phyloP scores from a whole-genome alignment of 1,140 invertebrate species.

The Leguminivora glycinivorella region DNA sequence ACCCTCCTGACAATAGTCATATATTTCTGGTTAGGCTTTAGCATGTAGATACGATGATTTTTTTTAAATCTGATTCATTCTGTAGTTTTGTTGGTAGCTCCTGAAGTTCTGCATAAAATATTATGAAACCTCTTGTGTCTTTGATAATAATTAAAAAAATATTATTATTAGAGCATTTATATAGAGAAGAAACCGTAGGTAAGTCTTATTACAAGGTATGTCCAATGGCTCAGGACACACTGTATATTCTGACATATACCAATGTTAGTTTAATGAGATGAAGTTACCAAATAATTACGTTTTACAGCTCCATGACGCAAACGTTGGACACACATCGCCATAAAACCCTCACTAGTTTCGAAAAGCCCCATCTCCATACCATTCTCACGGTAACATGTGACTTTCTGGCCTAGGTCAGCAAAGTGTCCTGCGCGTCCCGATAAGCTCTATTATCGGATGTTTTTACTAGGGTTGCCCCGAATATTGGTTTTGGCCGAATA shows the following conservation, averaged over 20 bases:
- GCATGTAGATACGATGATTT: too few species aligned
- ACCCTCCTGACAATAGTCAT: too few species aligned
- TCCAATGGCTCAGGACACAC: neutral
- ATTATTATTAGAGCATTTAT: too few species aligned
- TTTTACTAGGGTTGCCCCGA: too few species aligned
- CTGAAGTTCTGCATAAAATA: too few species aligned
- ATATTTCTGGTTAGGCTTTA: too few species aligned
- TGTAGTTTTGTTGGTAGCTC: too few species aligned
- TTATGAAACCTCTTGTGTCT: too few species aligned
- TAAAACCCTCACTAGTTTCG: neutral
- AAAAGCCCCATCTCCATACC: neutral
- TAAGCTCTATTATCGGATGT: slow-evolving; percentile 52
- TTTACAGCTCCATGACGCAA: slow-evolving; percentile 6
- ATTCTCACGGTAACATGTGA: neutral
- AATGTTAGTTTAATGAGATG: slow-evolving; percentile 11
- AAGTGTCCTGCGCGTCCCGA: slow-evolving; percentile 36
- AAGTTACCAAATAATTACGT: slow-evolving; percentile 3
- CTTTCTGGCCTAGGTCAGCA: slow-evolving; percentile 5
- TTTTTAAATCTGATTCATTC: too few species aligned
- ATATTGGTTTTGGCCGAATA: too few species aligned
- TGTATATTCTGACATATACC: neutral
- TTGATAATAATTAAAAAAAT: too few species aligned
- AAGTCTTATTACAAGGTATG: neutral
- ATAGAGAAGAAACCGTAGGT: too few species aligned
- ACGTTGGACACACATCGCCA: slow-evolving; percentile 4